Evolutionary conservation across 2,113 vertebrate species (phyloP), one percentile per base, ranked within the genome.

Genomic region (Orthonyx spaldingii): DNA sequence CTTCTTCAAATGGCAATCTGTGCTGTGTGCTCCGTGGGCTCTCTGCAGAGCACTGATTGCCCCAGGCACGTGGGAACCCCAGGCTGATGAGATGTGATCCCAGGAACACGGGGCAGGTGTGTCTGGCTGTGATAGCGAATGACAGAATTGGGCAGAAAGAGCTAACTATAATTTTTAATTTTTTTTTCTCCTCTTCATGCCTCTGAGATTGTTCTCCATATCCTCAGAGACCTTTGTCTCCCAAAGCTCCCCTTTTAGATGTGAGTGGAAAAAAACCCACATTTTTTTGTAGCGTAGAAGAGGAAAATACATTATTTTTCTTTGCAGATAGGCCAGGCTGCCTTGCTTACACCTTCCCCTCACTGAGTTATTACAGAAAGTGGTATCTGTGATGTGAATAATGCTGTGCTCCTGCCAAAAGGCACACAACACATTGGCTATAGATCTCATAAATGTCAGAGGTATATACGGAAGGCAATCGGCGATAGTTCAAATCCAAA

Each of bases 401-500:
- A 96, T 94, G 91, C 87, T 78, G 60, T 61, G 46, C 64, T 93
- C 61, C 93, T 96, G 96, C 91, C 95, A 94, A 49, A 92, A 93
- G 89, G 47, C 74, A 52, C 81, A 85, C 87, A 82, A 85, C 63
- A 77, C 95, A 80, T 44, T 32, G 82, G 68, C 95, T 69, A 52
- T 94, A 93, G 89, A 93, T 93, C 95, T 95, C 76, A 32, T 60
- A 64, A 80, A 86, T 91, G 94, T 94, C 95, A 91, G 84, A n/a
- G 77, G 69, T 42, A 7, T 92, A 49, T 57, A 71, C 77, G 78
- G 74, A 72, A 89, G 57, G 89, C 70, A 92, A 94, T 85, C 30
- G 3, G 35, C 4, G 24, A 63, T 70, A 70, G 91, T 78, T 97
- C 75, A 91, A 56, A 94, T 59, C 93, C 3, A 1, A 60, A 88